Conservation (phyloP, 2,797 vertebrate genomes). For the Tapera naevia region DNA sequence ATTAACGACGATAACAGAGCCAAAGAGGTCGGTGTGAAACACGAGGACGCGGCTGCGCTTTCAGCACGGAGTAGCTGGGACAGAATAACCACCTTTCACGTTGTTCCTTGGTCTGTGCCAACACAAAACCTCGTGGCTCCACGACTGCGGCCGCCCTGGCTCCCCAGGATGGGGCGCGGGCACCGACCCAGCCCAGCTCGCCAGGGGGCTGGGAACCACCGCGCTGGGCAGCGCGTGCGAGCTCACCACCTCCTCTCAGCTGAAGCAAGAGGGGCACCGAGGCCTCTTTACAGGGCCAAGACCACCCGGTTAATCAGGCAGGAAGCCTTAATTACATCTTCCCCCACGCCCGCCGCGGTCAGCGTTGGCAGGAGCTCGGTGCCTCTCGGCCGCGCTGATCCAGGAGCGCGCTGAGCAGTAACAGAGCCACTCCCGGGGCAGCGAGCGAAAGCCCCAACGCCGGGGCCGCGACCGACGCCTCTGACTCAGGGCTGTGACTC, state of each 20-base stretch:
- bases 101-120: neutral
- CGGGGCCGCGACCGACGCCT: fast-evolving
- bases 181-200: neutral
- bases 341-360: fast-evolving
- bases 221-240: too few relatives aligned
- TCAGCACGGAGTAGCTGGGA: fast-evolving
- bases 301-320: neutral
- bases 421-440: too few relatives aligned
- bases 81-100: neutral
- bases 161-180: neutral
- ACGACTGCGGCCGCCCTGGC: neutral
- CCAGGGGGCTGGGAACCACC: too few relatives aligned
- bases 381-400: fast-evolving
- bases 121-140: neutral
- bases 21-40: neutral
- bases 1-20: neutral
- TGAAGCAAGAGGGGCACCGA: neutral
- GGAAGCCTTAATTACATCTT: neutral
- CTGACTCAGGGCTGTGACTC: neutral
- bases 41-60: neutral
- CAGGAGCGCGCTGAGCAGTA: fast-evolving
- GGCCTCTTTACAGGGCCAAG: neutral
- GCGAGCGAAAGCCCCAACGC: too few relatives aligned
- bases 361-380: neutral
- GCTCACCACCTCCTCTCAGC: neutral